These are phyloP conservation scores for Drosophila kikkawai DNA, from an alignment of 1,140 invertebrate genomes.

Conservation along the genomic window DNA sequence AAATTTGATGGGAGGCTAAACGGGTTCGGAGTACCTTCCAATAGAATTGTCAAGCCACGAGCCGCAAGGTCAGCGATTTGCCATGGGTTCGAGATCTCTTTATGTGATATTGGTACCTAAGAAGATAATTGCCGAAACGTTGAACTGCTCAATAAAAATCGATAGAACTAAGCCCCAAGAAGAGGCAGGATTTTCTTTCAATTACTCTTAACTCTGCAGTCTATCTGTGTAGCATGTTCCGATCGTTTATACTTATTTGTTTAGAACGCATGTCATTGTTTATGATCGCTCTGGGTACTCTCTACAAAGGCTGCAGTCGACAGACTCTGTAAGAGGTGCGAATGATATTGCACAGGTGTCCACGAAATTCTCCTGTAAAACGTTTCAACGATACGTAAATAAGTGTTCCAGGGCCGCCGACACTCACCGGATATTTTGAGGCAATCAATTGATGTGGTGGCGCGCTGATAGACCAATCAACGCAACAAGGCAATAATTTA, in stretches of 20 bases:
- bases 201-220: neutral
- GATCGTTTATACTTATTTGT: conserved; percentile 21
- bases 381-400: conserved; percentile 11
- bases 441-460: conserved; percentile 33
- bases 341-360: conserved; percentile 73
- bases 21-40: conserved; percentile 17
- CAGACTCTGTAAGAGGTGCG: conserved; percentile 46
- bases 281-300: conserved; percentile 12
- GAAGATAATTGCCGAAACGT: conserved; percentile 22
- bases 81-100: conserved; percentile 25
- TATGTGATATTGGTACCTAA: conserved; percentile 55
- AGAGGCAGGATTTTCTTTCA: neutral
- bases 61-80: conserved; percentile 46
- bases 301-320: conserved; percentile 20
- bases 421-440: conserved; percentile 43
- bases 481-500: conserved; percentile 53
- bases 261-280: conserved; percentile 23
- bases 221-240: conserved; percentile 12
- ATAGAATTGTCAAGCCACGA: conserved; percentile 42
- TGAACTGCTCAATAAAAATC: conserved; percentile 28
- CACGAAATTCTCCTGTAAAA: conserved; percentile 25
- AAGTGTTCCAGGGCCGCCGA: neutral
- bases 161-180: neutral
- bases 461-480: conserved; percentile 30
- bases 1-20: conserved; percentile 8